A percentile compares a stretch with the other conserved stretches of the same genome.
Evolutionary conservation across 2,797 vertebrate species (phyloP).

Genomic region (Poliocrania exsul): DNA sequence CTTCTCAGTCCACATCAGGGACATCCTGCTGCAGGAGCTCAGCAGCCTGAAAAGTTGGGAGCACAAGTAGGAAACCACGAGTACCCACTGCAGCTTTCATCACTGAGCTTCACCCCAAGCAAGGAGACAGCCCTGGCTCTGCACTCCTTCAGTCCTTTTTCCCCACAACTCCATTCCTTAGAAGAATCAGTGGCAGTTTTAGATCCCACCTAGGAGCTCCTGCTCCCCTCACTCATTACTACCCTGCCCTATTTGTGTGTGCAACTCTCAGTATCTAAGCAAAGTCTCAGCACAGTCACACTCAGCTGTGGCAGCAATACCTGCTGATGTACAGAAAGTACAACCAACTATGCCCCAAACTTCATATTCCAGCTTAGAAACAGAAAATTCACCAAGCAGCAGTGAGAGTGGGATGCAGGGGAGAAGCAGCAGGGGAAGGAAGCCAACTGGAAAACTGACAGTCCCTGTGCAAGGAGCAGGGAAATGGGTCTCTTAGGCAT

Average conservation of each 20-base stretch:
- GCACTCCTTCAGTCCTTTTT: neutral
- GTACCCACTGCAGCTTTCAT: neutral
- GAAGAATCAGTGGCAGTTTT: neutral
- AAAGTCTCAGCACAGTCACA: neutral
- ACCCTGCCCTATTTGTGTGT: neutral
- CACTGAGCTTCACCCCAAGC: neutral
- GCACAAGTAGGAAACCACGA: neutral
- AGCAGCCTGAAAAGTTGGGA: neutral
- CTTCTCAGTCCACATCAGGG: fast-evolving
- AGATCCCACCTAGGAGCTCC: neutral
- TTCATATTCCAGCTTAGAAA: neutral
- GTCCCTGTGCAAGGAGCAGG: neutral
- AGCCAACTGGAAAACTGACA: slow-evolving; percentile 30
- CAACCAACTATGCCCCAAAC: neutral
- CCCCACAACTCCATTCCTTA: neutral
- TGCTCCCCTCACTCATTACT: neutral
- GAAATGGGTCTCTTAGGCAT: slow-evolving; percentile 56
- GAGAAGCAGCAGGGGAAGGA: slow-evolving; percentile 43
- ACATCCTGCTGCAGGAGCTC: neutral
- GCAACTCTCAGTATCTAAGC: neutral
- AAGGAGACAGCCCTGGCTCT: neutral
- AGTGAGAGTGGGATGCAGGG: neutral
- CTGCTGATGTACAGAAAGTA: neutral
- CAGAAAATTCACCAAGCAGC: neutral
- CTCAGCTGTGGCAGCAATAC: neutral